Evolutionary conservation across 2,888 invertebrate genomes (phyloP).

Genomic region (Mongoloraphidia duomilia): DNA sequence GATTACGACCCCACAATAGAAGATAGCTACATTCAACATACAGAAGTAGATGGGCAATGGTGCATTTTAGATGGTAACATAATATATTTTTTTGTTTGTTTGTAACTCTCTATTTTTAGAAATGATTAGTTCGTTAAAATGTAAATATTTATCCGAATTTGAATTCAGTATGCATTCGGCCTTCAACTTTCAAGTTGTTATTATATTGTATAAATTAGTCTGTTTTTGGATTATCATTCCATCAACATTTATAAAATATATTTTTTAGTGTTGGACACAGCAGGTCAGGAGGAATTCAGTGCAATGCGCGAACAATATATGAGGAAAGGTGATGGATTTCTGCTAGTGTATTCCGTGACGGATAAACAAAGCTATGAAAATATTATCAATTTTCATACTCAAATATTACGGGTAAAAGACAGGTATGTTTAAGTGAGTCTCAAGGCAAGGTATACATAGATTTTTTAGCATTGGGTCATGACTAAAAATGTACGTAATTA

Average conservation of each 20-base stretch:
- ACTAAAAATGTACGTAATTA: too few species aligned
- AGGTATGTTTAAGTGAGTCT: constrained; percentile 35
- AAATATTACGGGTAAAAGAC: constrained; percentile 82
- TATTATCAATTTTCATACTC: constrained; percentile 75
- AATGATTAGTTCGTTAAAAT: background rate
- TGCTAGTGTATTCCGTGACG: constrained; percentile 85
- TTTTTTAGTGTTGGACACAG: constrained; percentile 73
- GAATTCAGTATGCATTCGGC: constrained; percentile 4
- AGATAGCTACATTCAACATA: constrained; percentile 88
- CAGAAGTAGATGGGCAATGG: constrained; percentile 85
- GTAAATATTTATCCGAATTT: constrained; percentile 1
- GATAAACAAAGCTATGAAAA: constrained; percentile 84
- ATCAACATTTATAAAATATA: background rate
- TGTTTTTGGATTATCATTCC: background rate
- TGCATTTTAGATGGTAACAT: constrained; percentile 72
- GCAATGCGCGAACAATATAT: constrained; percentile 90
- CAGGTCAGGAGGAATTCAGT: constrained; percentile 91
- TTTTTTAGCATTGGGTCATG: too few species aligned
- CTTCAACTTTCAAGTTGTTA: background rate
- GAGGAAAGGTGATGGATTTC: constrained; percentile 86
- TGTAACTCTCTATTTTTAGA: background rate
- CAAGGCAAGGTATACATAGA: too few species aligned
- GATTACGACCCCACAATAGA: constrained; percentile 95
- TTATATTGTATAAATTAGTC: background rate
- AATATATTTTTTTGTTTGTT: constrained; percentile 1